Evolutionary conservation across 2,797 vertebrate genomes (phyloP).

Genomic region (Sebastes flavidus): DNA sequence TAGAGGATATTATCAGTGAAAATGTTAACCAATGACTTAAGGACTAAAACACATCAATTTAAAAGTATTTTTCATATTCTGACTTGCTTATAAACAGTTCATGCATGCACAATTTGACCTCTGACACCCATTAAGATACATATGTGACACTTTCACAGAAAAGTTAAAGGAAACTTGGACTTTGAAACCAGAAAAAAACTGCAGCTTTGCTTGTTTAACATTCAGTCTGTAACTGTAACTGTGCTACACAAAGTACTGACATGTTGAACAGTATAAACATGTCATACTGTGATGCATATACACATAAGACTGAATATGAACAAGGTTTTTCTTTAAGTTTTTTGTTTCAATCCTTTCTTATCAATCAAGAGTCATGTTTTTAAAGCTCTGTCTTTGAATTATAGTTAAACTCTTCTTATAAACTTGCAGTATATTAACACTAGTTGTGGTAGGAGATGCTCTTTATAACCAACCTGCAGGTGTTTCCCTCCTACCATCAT

Average conservation of each 20-base stretch:
- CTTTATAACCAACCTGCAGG: constrained; percentile 17
- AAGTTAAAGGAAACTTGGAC: background rate
- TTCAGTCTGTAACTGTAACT: background rate
- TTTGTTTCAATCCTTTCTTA: background rate
- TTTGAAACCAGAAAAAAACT: background rate
- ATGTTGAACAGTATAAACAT: no score
- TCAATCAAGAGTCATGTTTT: background rate
- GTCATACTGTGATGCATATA: background rate
- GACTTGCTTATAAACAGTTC: background rate
- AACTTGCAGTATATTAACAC: accelerated
- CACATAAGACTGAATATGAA: background rate
- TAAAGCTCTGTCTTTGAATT: background rate
- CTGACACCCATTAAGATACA: background rate
- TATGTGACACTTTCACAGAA: background rate
- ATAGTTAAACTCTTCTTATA: background rate
- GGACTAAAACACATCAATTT: accelerated
- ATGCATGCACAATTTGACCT: background rate
- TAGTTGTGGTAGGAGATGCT: no score
- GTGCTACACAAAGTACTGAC: background rate
- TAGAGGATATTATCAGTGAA: background rate
- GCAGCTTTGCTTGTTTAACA: background rate
- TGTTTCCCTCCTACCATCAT: background rate
- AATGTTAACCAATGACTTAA: background rate
- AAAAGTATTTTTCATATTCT: background rate
- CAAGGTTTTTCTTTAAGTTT: background rate